phyloP scores from a whole-genome alignment of 53 echinoderm and acorn worm genomes.

The Crossaster papposus region DNA sequence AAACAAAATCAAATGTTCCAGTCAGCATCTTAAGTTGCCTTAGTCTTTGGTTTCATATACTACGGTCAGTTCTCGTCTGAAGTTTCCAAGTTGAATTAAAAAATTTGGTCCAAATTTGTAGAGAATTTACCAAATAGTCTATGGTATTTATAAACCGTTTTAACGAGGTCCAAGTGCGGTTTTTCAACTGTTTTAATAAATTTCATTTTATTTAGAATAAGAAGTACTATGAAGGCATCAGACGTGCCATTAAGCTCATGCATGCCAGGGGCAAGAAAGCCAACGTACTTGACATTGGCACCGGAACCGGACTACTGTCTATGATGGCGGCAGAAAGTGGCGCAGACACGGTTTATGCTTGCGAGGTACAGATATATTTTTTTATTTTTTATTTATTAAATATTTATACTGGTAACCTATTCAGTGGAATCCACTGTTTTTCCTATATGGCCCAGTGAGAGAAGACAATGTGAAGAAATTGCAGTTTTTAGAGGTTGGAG shows the following conservation, averaged over 20 bases:
- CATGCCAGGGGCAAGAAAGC: conserved; percentile 80
- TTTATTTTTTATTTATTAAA: background rate
- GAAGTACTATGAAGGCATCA: conserved; percentile 90
- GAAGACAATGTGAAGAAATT: no score
- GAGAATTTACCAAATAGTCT: no score
- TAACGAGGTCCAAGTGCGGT: background rate
- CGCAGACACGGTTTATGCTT: conserved; percentile 91
- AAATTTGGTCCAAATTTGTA: no score
- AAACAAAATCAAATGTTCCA: no score
- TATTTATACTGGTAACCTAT: no score
- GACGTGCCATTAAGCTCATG: conserved; percentile 70
- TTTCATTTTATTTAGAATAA: conserved; percentile 70
- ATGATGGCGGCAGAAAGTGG: conserved; percentile 93
- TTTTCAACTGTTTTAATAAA: background rate
- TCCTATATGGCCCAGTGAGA: no score
- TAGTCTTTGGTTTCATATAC: no score
- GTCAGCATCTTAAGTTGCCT: no score
- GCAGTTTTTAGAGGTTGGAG: no score
- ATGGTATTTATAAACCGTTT: background rate
- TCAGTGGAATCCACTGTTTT: no score
- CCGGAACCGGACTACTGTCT: conserved; percentile 90
- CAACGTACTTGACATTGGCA: conserved; percentile 90
- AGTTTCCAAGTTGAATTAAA: no score
- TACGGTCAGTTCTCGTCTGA: no score
- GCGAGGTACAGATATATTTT: conserved; percentile 77